Base-by-base conservation (phyloP, 2,888 invertebrate species). In the Allacma fusca region DNA sequence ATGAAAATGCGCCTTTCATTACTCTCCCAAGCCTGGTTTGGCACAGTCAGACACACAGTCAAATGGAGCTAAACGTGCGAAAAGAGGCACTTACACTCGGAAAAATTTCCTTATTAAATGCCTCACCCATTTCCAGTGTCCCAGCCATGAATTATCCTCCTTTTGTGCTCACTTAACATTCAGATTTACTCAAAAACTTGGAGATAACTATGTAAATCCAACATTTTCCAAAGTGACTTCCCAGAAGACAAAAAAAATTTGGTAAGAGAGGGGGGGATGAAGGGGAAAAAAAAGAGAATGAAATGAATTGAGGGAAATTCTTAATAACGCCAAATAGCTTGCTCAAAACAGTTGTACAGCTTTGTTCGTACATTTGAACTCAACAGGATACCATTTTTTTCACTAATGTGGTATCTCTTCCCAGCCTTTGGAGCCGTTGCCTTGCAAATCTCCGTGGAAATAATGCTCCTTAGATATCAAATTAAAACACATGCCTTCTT, bases 21-120 rank as follows among this genome's bases (percentile, higher is more conserved):
- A 26, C 62, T 23, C 23, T 24, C 23, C 68, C 68, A n/a, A 68
- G 26, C 62, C 75, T 44, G 75, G 50, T 44, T 75, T 75, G 75
- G 70, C 76, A 69, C 76, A 76, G 76, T 62, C 21, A 69, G 76
- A 59, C 26, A 26, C 62, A 28, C 29, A 2, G n/a, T 50, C 50
- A 50, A 50, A 23, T 65, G 12, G 26, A 65, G 24, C 12, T 65
- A 28, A 65, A 28, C 29, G 65, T 65, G 50, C 50, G 50, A 62
- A 62, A 62, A 62, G 24, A 65, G 28, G n/a, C 24, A 65, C 29
- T 28, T 65, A 65, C 24, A 65, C 29, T 28, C 28, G 24, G 50
- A 50, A 50, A 50, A 19, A 50, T 50, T 50, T 50, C 50, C 50
- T 50, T 50, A 65, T 65, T 65, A 28, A 65, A 65, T 26, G 29